phyloP scores from a whole-genome alignment of 92 coral and sea anemone genomes.

The Pocillopora grandis region DNA sequence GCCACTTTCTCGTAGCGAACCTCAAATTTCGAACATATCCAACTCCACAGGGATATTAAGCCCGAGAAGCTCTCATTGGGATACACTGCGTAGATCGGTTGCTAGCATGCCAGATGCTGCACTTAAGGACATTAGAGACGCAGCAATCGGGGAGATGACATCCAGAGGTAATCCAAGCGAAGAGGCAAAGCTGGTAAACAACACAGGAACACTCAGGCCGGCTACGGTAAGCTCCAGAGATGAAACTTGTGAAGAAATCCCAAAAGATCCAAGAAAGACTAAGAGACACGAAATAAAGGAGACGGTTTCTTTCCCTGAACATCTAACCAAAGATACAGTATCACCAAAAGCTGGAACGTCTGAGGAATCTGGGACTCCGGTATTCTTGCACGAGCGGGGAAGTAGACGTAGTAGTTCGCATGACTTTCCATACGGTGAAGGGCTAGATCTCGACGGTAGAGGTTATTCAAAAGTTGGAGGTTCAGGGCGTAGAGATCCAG shows the following conservation, averaged over 20 bases:
- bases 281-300: background rate
- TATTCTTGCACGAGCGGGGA: background rate
- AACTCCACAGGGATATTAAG: conserved; percentile 2
- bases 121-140: conserved; percentile 23
- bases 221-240: conserved; percentile 33
- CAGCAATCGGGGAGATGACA: conserved; percentile 36
- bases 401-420: background rate
- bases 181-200: background rate
- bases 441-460: background rate
- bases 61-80: conserved; percentile 23
- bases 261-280: background rate
- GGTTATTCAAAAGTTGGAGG: background rate
- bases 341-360: background rate
- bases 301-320: conserved; percentile 14
- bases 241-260: conserved; percentile 3
- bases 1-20: conserved; percentile 26
- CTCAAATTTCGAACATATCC: background rate
- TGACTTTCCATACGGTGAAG: background rate
- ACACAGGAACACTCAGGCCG: conserved; percentile 21
- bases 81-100: conserved; percentile 24
- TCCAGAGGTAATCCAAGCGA: conserved; percentile 9
- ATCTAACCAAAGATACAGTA: background rate
- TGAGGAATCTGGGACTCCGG: background rate
- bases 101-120: conserved; percentile 38
- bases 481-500: background rate